A percentile compares a stretch with the other conserved stretches of the same genome.
Conservation (phyloP, 2,888 invertebrate species). For the Polymixis lichenea region DNA sequence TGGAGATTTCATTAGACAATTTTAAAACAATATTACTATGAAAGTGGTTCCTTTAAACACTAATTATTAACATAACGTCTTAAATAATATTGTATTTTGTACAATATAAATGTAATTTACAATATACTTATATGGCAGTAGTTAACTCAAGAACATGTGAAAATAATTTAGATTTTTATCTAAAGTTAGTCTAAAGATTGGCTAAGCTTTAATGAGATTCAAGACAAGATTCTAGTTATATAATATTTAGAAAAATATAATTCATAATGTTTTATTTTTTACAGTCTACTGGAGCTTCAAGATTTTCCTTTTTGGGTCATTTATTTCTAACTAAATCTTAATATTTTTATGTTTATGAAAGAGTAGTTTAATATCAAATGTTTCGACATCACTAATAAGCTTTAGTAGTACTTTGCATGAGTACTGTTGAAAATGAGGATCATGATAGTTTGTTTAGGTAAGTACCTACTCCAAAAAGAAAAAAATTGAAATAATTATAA, state of each 20-base stretch:
- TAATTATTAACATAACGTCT: conserved; percentile 45
- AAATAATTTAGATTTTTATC: conserved; percentile 60
- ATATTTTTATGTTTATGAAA: background rate
- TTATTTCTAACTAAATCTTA: background rate
- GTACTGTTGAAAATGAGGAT: background rate
- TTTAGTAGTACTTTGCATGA: background rate
- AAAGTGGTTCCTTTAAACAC: conserved; percentile 45
- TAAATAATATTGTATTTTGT: conserved; percentile 73
- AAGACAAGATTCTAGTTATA: conserved; percentile 39
- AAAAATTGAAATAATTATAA: conserved; percentile 7
- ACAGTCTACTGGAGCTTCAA: conserved; percentile 19
- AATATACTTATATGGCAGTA: conserved; percentile 76
- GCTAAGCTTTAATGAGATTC: conserved; percentile 77
- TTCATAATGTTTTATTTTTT: conserved; percentile 15
- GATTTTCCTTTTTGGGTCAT: conserved; percentile 14
- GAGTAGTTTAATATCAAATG: background rate
- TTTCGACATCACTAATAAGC: background rate
- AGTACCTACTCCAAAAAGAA: background rate
- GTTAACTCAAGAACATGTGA: conserved; percentile 42
- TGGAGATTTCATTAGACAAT: background rate
- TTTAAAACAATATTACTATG: conserved; percentile 15
- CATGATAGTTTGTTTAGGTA: background rate
- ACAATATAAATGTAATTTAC: conserved; percentile 73
- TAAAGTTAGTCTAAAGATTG: conserved; percentile 64
- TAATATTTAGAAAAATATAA: conserved; percentile 12